A percentile compares a stretch with the other conserved stretches of the same genome.
phyloP scores from a whole-genome alignment of 2,888 invertebrate species.

The Napeogenes sylphis region DNA sequence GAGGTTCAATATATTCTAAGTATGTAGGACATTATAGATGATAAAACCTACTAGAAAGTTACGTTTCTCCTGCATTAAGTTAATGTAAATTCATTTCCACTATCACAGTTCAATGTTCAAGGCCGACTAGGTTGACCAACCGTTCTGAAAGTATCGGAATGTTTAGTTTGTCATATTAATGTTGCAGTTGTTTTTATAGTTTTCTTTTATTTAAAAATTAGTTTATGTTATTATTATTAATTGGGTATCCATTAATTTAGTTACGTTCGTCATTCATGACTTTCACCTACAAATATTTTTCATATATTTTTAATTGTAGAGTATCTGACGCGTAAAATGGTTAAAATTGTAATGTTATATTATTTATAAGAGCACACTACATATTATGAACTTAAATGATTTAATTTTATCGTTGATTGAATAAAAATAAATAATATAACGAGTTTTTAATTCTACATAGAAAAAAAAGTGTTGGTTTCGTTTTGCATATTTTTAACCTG shows the following conservation, averaged over 20 bases:
- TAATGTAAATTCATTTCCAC: slow-evolving; percentile 52
- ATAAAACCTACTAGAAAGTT: slow-evolving; percentile 52
- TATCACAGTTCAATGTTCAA: slow-evolving; percentile 52
- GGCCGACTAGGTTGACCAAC: slow-evolving; percentile 37
- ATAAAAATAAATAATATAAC: no score
- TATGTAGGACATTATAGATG: slow-evolving; percentile 1
- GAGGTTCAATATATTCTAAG: not conserved
- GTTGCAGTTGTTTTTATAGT: not conserved
- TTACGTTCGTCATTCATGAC: no score
- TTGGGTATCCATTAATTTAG: no score
- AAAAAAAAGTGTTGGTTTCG: not conserved
- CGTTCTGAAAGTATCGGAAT: slow-evolving; percentile 8
- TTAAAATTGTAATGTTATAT: no score
- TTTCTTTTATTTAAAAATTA: not conserved
- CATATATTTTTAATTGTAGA: no score
- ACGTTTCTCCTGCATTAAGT: slow-evolving; percentile 54
- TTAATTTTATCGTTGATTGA: no score
- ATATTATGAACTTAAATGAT: no score
- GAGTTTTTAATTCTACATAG: not conserved
- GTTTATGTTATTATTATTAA: no score
- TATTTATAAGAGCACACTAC: no score
- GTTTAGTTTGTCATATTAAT: not conserved
- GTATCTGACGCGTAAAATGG: no score
- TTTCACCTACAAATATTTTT: no score
- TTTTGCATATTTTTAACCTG: slow-evolving; percentile 20